Conservation (phyloP, 2,113 vertebrate genomes). For the Struthidea cinerea region DNA sequence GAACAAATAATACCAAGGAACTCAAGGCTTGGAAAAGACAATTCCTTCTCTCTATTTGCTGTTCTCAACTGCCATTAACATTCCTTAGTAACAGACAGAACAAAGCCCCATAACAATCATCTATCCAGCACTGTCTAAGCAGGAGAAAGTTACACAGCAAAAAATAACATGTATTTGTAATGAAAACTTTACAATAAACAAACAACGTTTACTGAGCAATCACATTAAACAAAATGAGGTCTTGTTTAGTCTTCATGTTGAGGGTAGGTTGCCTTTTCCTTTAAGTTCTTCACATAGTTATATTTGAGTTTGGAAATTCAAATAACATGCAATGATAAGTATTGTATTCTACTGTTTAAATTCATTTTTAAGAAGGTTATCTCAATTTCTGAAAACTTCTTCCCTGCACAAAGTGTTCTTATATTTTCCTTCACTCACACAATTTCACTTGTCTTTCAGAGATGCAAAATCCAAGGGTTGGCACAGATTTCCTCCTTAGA, state of each 20-base stretch:
- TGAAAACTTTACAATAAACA: neutral
- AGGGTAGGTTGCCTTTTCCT: neutral
- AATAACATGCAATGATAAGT: neutral
- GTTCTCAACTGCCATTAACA: neutral
- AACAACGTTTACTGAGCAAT: neutral
- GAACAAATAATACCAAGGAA: neutral
- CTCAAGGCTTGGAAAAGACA: neutral
- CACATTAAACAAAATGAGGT: neutral
- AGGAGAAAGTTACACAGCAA: neutral
- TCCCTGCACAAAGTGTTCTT: neutral
- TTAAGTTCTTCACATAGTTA: neutral
- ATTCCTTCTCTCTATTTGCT: neutral
- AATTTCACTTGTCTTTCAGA: neutral
- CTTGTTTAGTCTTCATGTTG: neutral
- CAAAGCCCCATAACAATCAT: neutral
- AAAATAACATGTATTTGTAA: neutral
- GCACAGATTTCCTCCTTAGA: neutral
- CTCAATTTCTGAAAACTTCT: neutral
- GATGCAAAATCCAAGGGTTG: neutral
- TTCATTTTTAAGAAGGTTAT: neutral
- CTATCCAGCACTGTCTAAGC: neutral
- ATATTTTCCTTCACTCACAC: neutral
- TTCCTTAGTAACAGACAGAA: neutral
- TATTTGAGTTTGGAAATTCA: neutral
- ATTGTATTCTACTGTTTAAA: neutral